Base-by-base conservation (phyloP, 2,888 invertebrate species). In the Hyposoter dolosus region DNA sequence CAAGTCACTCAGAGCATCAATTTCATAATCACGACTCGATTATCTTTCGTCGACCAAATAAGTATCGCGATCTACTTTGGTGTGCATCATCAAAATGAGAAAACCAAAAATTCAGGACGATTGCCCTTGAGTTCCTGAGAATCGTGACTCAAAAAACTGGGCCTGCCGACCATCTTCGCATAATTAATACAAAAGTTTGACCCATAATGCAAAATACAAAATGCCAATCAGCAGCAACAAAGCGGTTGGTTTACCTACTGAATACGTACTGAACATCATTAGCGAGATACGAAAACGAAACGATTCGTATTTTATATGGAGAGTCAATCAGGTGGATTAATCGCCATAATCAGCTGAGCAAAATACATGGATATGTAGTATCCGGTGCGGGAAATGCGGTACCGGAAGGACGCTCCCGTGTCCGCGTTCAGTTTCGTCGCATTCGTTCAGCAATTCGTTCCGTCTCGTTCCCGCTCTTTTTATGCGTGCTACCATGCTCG, bases 321-420 rank as follows among this genome's bases (percentile, higher is more conserved):
- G 32, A 6, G 15, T 19, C 63, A 65, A 65, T 77, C 65, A 47
- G 66, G 47, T 45, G 23, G 47, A 35, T 83, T 53, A 56, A 76
- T 50, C 35, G 12, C 43, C 56, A 32, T 60, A 60, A 60, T 60
- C 60, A 72, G 69, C 69, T 35, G 40, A 66, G 74, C 47, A 15
- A 12, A 60, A 35, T 43, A 63, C 63, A 63, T 43, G 43, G 71
- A 85, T 82, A 78, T 85, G n/a, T 87, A 23, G 53, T 69, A 69
- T 79, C 79, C 71, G 79, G 79, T 79, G 92, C 92, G 92, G 92
- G 90, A 89, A 50, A 88, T 91, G 90, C 43, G 40, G 23, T 76
- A 68, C 93, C 93, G 93, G 93, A 93, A 93, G 91, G 92, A 93
- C 93, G 91, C 93, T 91, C 93, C 93, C 92, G 87, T 78, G 91